phyloP scores from a whole-genome alignment of 2,888 invertebrate species.

The Lochmaea capreae region DNA sequence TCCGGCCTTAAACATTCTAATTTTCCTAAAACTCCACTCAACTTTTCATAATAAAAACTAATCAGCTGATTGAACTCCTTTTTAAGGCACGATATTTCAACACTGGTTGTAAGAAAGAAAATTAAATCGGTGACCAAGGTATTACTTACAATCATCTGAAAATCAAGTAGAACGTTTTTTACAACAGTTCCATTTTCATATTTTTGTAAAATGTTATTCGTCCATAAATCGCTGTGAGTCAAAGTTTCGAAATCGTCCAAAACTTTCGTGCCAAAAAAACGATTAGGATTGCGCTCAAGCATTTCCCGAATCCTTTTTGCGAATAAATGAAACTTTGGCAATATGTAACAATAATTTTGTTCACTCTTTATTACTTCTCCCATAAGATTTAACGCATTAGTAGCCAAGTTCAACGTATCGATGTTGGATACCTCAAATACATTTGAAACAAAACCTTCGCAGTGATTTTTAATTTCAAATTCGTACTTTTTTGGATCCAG shows the following conservation, averaged over 20 bases:
- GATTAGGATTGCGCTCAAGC: neutral
- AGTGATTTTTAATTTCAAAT: neutral
- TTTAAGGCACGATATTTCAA: constrained; percentile 7
- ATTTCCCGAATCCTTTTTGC: neutral
- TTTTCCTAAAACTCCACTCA: constrained; percentile 4
- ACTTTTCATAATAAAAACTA: constrained; percentile 22
- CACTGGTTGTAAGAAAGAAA: constrained; percentile 26
- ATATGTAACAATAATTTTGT: neutral
- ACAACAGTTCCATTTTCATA: neutral
- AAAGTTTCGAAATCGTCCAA: constrained; percentile 62
- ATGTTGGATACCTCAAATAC: neutral
- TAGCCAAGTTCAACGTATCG: too few species aligned
- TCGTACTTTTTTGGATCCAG: constrained; percentile 6
- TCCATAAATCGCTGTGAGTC: constrained; percentile 23
- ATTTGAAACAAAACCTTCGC: neutral
- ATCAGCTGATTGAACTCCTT: constrained; percentile 14
- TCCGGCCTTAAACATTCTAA: neutral
- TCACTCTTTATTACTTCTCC: neutral
- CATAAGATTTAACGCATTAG: neutral
- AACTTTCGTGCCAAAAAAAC: constrained; percentile 62
- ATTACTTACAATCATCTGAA: constrained; percentile 14
- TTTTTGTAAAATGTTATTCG: constrained; percentile 29
- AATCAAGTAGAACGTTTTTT: constrained; percentile 24
- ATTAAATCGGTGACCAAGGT: constrained; percentile 2
- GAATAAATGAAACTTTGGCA: neutral